These are phyloP conservation scores for Neoscelio sp. DNA, from an alignment of 2,888 invertebrate genomes.

Conservation along the genomic window DNA sequence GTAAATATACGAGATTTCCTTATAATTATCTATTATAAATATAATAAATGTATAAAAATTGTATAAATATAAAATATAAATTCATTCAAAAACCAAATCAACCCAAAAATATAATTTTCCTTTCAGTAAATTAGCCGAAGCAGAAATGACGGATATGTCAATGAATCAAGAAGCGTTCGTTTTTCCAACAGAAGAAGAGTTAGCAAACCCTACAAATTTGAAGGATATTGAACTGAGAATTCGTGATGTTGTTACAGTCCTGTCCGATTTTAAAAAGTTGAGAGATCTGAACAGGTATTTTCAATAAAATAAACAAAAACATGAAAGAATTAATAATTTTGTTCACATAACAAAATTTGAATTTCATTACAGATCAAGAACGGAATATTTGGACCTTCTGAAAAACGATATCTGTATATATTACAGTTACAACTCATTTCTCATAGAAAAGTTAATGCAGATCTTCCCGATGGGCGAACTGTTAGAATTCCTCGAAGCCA, in stretches of 20 bases:
- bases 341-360: slow-evolving; percentile 72
- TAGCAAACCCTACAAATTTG: slow-evolving; percentile 89
- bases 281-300: slow-evolving; percentile 85
- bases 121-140: slow-evolving; percentile 88
- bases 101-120: too few relatives aligned
- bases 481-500: slow-evolving; percentile 97
- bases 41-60: slow-evolving; percentile 5
- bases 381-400: slow-evolving; percentile 92
- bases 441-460: slow-evolving; percentile 96
- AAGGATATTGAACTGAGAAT: slow-evolving; percentile 95
- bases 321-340: not conserved
- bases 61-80: not conserved
- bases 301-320: slow-evolving; percentile 76
- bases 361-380: slow-evolving; percentile 86
- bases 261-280: slow-evolving; percentile 90
- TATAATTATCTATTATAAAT: not conserved
- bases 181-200: slow-evolving; percentile 91
- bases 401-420: slow-evolving; percentile 94
- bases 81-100: too few relatives aligned
- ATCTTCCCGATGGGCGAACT: slow-evolving; percentile 94
- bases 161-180: slow-evolving; percentile 90
- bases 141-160: slow-evolving; percentile 92
- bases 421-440: slow-evolving; percentile 98
- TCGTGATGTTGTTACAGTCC: slow-evolving; percentile 91
- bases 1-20: slow-evolving; percentile 76